Conservation (phyloP, 2,888 invertebrate species). For the Lysandra coridon region DNA sequence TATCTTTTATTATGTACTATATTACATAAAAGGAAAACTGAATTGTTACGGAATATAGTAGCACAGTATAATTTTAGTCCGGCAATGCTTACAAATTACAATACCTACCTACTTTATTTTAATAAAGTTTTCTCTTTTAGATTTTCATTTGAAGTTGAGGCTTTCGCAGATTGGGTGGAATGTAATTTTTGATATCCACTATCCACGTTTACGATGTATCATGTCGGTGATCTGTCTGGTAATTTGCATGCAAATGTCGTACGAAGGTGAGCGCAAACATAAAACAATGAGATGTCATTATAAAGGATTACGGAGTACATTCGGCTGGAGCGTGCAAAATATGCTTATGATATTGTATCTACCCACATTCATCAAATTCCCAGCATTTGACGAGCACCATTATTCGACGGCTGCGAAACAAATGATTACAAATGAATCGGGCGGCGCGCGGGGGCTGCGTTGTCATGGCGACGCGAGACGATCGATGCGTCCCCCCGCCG, state of each 20-base stretch:
- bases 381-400: slow-evolving; percentile 68
- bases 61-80: too few relatives aligned
- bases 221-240: neutral
- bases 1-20: slow-evolving; percentile 19
- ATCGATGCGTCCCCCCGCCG: slow-evolving; percentile 61
- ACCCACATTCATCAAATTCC: slow-evolving; percentile 68
- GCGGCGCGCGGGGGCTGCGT: slow-evolving; percentile 54
- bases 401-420: slow-evolving; percentile 76
- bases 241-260: neutral
- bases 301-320: neutral
- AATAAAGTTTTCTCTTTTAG: too few relatives aligned
- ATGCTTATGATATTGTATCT: slow-evolving; percentile 34
- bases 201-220: neutral
- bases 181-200: neutral
- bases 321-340: neutral
- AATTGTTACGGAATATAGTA: too few relatives aligned
- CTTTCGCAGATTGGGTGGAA: neutral
- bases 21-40: neutral
- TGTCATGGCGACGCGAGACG: slow-evolving; percentile 71
- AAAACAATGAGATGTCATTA: slow-evolving; percentile 2
- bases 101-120: too few relatives aligned
- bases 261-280: neutral
- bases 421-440: slow-evolving; percentile 79
- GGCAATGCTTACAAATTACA: too few relatives aligned
- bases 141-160: too few relatives aligned